Base-by-base conservation (phyloP, 2,797 vertebrate species). In the Coendou prehensilis region DNA sequence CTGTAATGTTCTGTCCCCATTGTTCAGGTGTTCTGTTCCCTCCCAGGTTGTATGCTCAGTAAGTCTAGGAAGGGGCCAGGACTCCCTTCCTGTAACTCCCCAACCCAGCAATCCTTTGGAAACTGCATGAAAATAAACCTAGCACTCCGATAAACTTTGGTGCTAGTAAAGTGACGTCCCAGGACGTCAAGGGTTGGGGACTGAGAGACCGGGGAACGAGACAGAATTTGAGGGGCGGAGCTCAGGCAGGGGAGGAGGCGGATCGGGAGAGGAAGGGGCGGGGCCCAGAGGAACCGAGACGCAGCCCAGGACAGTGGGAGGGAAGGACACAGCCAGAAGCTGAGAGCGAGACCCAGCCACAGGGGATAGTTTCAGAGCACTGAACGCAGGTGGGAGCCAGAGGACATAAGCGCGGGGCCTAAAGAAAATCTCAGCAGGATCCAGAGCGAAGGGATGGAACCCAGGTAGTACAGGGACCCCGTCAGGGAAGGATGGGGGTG, bases 201-300 rank as follows among this genome's bases (percentile, higher is more conserved):
- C 28, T 15, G 50, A 64, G 82, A 90, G 52, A 56, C 37, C n/a
- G 33, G 26, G 20, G 63, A 2, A 26, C 6, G 28, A 23, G 1
- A 47, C 41, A 71, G 73, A 47, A 47, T 2, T 14, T 15, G 69
- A 64, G 73, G 45, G 23, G 11, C 23, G 2, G 41, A 13, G 45
- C 23, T 75, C 71, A 47, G 71, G 5, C 71, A 11, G 28, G 5
- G 6, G 4, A 28, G 20, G 23, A 41, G 30, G 26, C 9, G 56
- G 64, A 22, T n/a, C 3, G 6, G 50, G 76, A 41, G 14, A 5
- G 11, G 67, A 88, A 0, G 1, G 8, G 6, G 9, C 2, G 0
- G 54, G 71, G 28, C 18, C 23, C 41, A 52, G 28, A 1, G 33
- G 54, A 67, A 37, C 45, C 14, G 0, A 2, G 26, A 67, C 59